Conservation (phyloP, 2,888 invertebrate genomes). For the Anthrax anthrax region DNA sequence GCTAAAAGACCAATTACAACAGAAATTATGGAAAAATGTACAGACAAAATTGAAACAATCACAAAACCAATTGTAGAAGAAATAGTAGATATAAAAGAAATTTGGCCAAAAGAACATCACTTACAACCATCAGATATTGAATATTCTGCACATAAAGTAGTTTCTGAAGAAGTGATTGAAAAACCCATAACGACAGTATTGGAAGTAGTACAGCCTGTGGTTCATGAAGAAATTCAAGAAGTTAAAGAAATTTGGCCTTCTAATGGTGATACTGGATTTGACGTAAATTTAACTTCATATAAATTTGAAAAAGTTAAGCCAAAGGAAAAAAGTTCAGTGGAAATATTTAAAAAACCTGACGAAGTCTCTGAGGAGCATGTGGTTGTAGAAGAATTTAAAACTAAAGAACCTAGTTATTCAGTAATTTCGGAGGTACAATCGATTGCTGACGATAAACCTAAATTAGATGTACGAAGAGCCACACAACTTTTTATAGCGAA, state of each 20-base stretch:
- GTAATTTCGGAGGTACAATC: neutral
- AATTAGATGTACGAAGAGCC: conserved; percentile 19
- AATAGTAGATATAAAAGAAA: conserved; percentile 26
- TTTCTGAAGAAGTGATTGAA: conserved; percentile 14
- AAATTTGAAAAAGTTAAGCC: conserved; percentile 19
- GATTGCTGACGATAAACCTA: neutral
- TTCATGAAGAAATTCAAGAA: conserved; percentile 12
- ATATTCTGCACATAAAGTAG: conserved; percentile 22
- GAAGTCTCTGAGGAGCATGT: too few relatives aligned
- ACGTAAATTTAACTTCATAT: conserved; percentile 23
- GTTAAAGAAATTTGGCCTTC: conserved; percentile 25
- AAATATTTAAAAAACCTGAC: too few relatives aligned
- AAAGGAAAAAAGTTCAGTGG: neutral
- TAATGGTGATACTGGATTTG: conserved; percentile 25
- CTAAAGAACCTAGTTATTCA: neutral
- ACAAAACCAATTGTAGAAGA: conserved; percentile 5
- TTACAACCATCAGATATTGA: conserved; percentile 25
- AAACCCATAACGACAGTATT: conserved; percentile 1
- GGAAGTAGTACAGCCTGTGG: conserved; percentile 3
- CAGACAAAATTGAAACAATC: too few relatives aligned
- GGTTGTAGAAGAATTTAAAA: too few relatives aligned
- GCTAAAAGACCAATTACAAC: neutral
- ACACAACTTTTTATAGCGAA: conserved; percentile 29
- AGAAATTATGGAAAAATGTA: too few relatives aligned
- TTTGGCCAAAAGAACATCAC: conserved; percentile 32